These are phyloP conservation scores for Tanytarsus gracilentus DNA, from an alignment of 2,888 invertebrate genomes.

Conservation along the genomic window DNA sequence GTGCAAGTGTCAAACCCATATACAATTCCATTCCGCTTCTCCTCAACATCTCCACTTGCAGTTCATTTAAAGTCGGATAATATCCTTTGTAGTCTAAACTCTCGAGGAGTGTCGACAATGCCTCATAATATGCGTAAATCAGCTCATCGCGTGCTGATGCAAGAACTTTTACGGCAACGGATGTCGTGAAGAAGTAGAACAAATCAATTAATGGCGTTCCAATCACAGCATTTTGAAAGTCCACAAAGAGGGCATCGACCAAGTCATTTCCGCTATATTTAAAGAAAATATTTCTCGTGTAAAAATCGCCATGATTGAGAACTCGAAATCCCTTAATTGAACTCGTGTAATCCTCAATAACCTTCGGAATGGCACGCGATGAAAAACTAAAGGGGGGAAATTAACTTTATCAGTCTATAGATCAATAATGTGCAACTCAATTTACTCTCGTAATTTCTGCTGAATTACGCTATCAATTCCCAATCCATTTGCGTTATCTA, in stretches of 20 bases:
- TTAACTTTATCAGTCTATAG: neutral
- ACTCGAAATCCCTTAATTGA: conserved; percentile 29
- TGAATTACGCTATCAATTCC: conserved; percentile 23
- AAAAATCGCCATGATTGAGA: conserved; percentile 31
- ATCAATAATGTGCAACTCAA: neutral
- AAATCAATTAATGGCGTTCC: conserved; percentile 31
- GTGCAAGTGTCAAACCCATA: conserved; percentile 28
- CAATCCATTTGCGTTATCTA: conserved; percentile 29
- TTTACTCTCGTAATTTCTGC: conserved; percentile 28
- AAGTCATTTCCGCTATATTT: conserved; percentile 28
- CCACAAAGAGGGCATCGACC: conserved; percentile 29
- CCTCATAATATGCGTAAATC: conserved; percentile 29
- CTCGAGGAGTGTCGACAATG: conserved; percentile 23
- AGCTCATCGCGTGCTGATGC: conserved; percentile 28
- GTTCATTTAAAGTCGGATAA: conserved; percentile 28
- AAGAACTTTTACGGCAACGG: conserved; percentile 27
- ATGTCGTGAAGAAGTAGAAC: conserved; percentile 30
- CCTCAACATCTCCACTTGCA: conserved; percentile 30
- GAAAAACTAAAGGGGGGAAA: conserved; percentile 6
- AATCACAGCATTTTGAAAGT: conserved; percentile 30
- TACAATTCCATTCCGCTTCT: conserved; percentile 29
- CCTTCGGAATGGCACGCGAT: conserved; percentile 27
- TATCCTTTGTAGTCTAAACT: conserved; percentile 29
- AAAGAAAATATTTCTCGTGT: conserved; percentile 30
- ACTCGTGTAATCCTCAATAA: conserved; percentile 28